These are phyloP conservation scores for Martes martes DNA, from an alignment of 2,113 vertebrate species.

Conservation along the genomic window DNA sequence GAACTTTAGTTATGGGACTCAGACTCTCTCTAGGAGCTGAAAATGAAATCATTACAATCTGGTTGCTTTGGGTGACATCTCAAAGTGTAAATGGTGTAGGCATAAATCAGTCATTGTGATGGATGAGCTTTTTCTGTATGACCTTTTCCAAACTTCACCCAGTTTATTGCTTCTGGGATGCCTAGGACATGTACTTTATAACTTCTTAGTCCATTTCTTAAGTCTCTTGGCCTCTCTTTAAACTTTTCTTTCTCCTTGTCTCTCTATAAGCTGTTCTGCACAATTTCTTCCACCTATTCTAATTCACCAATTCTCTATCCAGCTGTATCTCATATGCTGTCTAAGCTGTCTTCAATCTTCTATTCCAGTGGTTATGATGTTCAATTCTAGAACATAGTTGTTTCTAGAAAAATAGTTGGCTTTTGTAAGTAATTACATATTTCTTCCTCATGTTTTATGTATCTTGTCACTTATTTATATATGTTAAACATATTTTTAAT, in stretches of 20 bases:
- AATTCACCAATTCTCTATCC: not conserved
- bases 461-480: not conserved
- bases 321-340: not conserved
- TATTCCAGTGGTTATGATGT: not conserved
- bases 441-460: not conserved
- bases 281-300: not conserved
- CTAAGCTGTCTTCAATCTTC: not conserved
- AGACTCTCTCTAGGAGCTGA: not conserved
- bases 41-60: not conserved
- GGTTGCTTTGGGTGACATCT: not conserved
- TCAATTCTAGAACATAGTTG: not conserved
- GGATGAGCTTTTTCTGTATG: not conserved
- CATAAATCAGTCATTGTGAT: not conserved
- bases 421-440: not conserved
- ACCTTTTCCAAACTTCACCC: not conserved
- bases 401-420: not conserved
- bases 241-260: not conserved
- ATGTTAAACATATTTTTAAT: not conserved
- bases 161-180: not conserved
- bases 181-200: not conserved
- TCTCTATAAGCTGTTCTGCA: not conserved
- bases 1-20: not conserved
- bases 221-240: not conserved
- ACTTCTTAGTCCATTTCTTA: not conserved
- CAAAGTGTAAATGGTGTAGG: not conserved